Conservation (phyloP, 2,888 invertebrate genomes). For the Selenia dentaria region DNA sequence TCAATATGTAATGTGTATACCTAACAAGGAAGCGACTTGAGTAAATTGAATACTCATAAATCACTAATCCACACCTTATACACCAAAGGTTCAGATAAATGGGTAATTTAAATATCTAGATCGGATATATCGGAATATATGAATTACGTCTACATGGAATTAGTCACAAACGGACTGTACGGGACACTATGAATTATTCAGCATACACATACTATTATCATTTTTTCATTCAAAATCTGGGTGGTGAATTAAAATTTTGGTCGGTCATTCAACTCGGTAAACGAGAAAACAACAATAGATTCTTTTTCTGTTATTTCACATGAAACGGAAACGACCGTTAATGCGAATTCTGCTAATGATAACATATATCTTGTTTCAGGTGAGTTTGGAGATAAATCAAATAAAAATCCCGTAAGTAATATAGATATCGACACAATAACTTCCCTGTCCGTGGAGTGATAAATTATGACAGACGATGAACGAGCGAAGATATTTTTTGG, state of each 20-base stretch:
- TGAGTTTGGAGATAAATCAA: slow-evolving; percentile 38
- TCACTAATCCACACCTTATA: slow-evolving; percentile 31
- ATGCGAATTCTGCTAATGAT: slow-evolving; percentile 36
- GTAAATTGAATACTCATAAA: slow-evolving; percentile 35
- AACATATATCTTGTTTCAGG: slow-evolving; percentile 50
- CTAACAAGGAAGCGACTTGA: slow-evolving; percentile 31
- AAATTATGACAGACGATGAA: slow-evolving; percentile 44
- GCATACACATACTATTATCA: slow-evolving; percentile 53
- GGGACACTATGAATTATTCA: slow-evolving; percentile 68
- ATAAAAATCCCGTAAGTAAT: slow-evolving; percentile 33
- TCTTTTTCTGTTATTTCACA: slow-evolving; percentile 43
- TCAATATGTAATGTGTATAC: slow-evolving; percentile 24
- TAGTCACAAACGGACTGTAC: slow-evolving; percentile 47
- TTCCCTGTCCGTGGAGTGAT: slow-evolving; percentile 38
- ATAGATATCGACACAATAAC: slow-evolving; percentile 35
- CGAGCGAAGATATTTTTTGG: slow-evolving; percentile 40
- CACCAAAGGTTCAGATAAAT: slow-evolving; percentile 28
- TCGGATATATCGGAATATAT: slow-evolving; percentile 54
- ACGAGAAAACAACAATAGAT: slow-evolving; percentile 45
- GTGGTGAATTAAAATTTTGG: slow-evolving; percentile 72
- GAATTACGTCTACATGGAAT: slow-evolving; percentile 45
- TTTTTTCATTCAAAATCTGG: slow-evolving; percentile 68
- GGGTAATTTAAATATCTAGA: slow-evolving; percentile 61
- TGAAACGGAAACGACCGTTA: slow-evolving; percentile 37
- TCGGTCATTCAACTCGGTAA: slow-evolving; percentile 67